phyloP scores from a whole-genome alignment of 2,797 vertebrate genomes.

The Stomatorhinus walkeri region DNA sequence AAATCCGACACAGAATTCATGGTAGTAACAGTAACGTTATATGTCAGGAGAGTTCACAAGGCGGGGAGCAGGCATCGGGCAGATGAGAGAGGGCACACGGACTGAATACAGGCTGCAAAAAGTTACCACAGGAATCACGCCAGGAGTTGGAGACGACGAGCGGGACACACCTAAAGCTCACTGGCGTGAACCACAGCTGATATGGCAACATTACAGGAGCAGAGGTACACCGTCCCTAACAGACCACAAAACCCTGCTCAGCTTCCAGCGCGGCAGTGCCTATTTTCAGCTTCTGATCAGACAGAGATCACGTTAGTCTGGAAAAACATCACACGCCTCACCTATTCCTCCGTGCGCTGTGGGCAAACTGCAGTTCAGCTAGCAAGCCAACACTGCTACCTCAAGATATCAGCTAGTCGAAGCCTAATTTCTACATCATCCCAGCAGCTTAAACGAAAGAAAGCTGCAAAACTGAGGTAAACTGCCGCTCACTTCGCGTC shows the following conservation, averaged over 20 bases:
- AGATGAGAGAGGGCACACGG: neutral
- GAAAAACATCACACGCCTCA: neutral
- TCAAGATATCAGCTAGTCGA: neutral
- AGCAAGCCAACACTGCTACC: neutral
- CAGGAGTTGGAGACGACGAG: neutral
- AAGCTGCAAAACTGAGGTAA: neutral
- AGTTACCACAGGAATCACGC: neutral
- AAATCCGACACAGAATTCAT: neutral
- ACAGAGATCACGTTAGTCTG: neutral
- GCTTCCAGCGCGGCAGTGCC: neutral
- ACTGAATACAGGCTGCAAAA: neutral
- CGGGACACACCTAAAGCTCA: neutral
- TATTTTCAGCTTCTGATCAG: neutral
- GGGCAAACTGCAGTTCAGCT: neutral
- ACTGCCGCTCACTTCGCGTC: neutral
- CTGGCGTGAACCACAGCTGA: neutral
- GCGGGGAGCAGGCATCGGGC: neutral
- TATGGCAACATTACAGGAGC: neutral
- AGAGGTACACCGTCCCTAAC: neutral
- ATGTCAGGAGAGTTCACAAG: neutral
- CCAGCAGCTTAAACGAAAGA: neutral
- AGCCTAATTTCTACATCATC: neutral
- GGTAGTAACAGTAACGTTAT: neutral
- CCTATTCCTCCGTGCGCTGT: neutral
- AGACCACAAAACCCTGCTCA: neutral